These are phyloP conservation scores for Uropsilus gracilis DNA, from an alignment of 2,113 vertebrate genomes.

Conservation along the genomic window DNA sequence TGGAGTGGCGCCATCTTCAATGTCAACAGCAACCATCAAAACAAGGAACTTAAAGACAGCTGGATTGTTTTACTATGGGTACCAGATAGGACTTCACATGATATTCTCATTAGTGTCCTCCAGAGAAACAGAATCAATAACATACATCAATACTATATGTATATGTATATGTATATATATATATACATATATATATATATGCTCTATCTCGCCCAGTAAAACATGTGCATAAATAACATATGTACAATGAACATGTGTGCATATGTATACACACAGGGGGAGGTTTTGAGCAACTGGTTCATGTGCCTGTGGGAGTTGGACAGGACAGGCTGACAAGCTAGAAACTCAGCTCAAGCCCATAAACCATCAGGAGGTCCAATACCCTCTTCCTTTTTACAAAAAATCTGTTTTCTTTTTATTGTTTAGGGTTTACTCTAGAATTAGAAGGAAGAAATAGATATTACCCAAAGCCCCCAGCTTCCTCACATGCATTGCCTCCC, in stretches of 20 bases:
- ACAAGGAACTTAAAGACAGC: no score
- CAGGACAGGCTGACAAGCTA: not conserved
- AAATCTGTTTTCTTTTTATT: not conserved
- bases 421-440: not conserved
- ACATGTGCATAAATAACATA: no score
- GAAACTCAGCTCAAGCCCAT: not conserved
- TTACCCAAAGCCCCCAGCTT: not conserved
- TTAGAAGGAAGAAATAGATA: not conserved
- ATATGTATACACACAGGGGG: accelerated
- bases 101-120: not conserved
- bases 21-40: no score
- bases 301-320: not conserved
- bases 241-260: no score
- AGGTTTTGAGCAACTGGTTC: not conserved
- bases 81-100: not conserved
- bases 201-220: no score
- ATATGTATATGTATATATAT: no score
- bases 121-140: not conserved
- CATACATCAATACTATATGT: no score
- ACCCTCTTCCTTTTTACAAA: not conserved
- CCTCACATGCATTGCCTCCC: not conserved
- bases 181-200: no score
- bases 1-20: no score
- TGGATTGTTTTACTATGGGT: not conserved
- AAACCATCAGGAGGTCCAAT: not conserved